Base-by-base conservation (phyloP, 2,797 vertebrate species). In the Poeciliopsis gracilis region DNA sequence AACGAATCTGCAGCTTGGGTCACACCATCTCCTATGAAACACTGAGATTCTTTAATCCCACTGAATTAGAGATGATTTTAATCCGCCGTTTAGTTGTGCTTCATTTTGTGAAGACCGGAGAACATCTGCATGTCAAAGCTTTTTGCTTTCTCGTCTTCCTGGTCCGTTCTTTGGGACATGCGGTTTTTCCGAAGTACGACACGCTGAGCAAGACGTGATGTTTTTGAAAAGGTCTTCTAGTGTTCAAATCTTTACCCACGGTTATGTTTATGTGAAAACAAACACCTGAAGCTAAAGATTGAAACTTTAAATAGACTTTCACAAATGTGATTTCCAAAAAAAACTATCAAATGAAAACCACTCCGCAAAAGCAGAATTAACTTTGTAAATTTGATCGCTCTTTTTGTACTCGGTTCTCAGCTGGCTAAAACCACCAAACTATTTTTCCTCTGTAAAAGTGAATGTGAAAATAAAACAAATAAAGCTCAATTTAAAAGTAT, bases 401-500 rank as follows among this genome's bases (percentile, higher is more conserved):
- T 80, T 91, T 90, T 92, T 93, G 77, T 86, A 91, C 79, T 82
- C 53, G 79, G 79, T 82, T 70, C 61, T 88, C 77, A 77, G 73
- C 80, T 47, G 82, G 73, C 83, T 57, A 76, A 81, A 43, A 47
- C 55, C 63, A 84, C 75, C 73, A 76, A 70, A 76, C 61, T 16
- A 70, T 13, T 46, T 2, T 77, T 82, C 85, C 57, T 81, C 73
- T 75, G 46, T 82, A 72, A 86, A 57, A 77, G 90, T 69, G 46
- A 88, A 89, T 87, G 73, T 88, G 76, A 76, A 89, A 86, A 77
- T 43, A 45, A 45, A 1, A 46, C 9, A 77, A 94, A 93, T 92
- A 92, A 93, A 94, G 80, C 2, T 13, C 6, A 75, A 11, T 85
- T 90, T 85, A 45, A 87, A 85, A 80, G 59, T 18, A 79, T 55